phyloP scores from a whole-genome alignment of 2,113 vertebrate genomes.

The Apus apus region DNA sequence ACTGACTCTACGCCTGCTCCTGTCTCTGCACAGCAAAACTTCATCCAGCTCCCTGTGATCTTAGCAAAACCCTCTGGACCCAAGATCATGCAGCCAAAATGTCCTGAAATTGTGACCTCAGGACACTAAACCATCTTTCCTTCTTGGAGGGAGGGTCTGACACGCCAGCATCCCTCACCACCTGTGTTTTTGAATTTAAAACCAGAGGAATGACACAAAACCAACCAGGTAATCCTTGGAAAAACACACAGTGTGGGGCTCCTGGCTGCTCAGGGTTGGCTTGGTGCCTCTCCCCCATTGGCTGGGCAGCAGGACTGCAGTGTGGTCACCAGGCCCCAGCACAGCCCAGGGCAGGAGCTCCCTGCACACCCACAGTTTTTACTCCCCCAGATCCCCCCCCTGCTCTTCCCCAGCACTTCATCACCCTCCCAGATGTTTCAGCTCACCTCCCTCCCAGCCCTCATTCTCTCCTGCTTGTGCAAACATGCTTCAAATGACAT shows the following conservation, averaged over 20 bases:
- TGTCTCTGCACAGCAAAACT: background rate
- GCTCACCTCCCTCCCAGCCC: background rate
- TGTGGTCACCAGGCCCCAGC: background rate
- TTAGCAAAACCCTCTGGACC: background rate
- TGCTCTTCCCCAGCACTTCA: background rate
- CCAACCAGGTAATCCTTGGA: background rate
- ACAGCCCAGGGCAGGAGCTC: background rate
- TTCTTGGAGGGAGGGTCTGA: background rate
- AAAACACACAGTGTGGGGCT: fast-evolving
- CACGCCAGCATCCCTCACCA: background rate
- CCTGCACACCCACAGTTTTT: background rate
- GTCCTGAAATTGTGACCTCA: background rate
- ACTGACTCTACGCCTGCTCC: background rate
- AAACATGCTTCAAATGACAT: background rate
- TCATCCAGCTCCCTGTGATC: background rate
- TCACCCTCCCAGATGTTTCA: background rate
- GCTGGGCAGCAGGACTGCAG: background rate
- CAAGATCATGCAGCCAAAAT: background rate
- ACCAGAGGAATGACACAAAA: background rate
- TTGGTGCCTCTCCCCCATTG: background rate
- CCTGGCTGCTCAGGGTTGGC: fast-evolving
- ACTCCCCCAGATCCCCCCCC: background rate
- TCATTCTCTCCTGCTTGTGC: background rate
- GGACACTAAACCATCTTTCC: background rate
- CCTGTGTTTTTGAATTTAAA: background rate